Evolutionary conservation across 2,797 vertebrate species (phyloP).

Genomic region (Caiman crocodilus): DNA sequence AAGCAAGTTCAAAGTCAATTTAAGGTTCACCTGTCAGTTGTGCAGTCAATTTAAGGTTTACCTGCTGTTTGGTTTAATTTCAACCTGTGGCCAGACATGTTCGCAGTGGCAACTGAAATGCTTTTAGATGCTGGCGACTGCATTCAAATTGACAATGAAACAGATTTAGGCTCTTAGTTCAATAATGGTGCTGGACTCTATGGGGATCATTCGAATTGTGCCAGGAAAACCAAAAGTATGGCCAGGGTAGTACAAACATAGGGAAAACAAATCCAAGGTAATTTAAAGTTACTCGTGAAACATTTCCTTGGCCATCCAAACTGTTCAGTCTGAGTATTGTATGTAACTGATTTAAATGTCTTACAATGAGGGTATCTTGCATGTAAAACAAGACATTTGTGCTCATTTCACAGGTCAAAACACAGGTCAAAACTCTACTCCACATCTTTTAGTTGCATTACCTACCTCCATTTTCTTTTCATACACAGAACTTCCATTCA

Average conservation of each 20-base stretch:
- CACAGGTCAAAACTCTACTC: background rate
- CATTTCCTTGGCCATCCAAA: background rate
- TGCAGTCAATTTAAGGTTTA: background rate
- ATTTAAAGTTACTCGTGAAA: background rate
- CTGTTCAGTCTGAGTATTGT: background rate
- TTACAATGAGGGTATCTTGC: background rate
- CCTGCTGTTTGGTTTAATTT: background rate
- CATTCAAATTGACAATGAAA: background rate
- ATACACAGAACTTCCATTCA: background rate
- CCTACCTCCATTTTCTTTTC: background rate
- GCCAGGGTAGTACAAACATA: background rate
- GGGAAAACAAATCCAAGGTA: background rate
- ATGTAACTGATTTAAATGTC: background rate
- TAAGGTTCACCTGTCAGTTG: background rate
- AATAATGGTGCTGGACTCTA: background rate
- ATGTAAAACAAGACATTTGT: background rate
- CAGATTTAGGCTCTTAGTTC: background rate
- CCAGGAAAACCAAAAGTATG: background rate
- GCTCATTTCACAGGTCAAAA: background rate
- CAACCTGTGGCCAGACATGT: accelerated
- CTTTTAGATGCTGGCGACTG: background rate
- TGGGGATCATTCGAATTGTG: background rate
- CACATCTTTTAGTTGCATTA: background rate
- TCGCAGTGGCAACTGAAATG: background rate
- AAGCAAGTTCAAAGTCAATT: background rate